phyloP scores from a whole-genome alignment of 2,888 invertebrate species.

The Alviniconcha strummeri region DNA sequence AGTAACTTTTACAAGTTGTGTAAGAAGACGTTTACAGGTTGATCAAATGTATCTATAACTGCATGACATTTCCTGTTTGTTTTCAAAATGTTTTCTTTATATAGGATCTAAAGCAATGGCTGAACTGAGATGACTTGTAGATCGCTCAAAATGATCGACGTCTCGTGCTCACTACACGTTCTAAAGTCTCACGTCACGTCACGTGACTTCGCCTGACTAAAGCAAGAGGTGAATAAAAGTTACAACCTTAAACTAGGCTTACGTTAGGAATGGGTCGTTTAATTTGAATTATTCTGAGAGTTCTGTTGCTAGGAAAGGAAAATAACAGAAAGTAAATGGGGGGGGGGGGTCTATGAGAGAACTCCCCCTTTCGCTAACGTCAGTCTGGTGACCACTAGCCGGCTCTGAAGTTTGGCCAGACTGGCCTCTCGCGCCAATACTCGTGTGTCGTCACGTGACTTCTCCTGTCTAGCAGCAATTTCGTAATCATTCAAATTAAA shows the following conservation, averaged over 20 bases:
- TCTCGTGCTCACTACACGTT: neutral
- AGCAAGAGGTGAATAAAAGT: conserved; percentile 1
- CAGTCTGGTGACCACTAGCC: neutral
- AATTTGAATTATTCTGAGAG: neutral
- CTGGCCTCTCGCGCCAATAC: too few relatives aligned
- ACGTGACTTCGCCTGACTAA: conserved; percentile 5
- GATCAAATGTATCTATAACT: neutral
- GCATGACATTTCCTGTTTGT: neutral
- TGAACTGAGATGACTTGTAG: neutral
- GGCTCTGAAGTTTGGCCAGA: too few relatives aligned
- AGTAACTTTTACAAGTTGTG: neutral
- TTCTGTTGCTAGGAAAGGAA: neutral
- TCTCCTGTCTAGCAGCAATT: too few relatives aligned
- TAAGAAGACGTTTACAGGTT: neutral
- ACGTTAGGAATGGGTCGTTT: neutral
- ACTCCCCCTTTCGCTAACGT: neutral
- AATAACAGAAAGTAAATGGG: too few relatives aligned
- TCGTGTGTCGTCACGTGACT: too few relatives aligned
- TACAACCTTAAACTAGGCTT: neutral
- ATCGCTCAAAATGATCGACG: neutral
- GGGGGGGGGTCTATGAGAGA: too few relatives aligned
- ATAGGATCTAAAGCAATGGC: neutral
- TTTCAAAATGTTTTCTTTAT: neutral
- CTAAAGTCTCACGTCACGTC: neutral
- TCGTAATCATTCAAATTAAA: too few relatives aligned